Evolutionary conservation across 2,113 vertebrate species (phyloP), one percentile per base, ranked within the genome.

Genomic region (Catharus minimus): DNA sequence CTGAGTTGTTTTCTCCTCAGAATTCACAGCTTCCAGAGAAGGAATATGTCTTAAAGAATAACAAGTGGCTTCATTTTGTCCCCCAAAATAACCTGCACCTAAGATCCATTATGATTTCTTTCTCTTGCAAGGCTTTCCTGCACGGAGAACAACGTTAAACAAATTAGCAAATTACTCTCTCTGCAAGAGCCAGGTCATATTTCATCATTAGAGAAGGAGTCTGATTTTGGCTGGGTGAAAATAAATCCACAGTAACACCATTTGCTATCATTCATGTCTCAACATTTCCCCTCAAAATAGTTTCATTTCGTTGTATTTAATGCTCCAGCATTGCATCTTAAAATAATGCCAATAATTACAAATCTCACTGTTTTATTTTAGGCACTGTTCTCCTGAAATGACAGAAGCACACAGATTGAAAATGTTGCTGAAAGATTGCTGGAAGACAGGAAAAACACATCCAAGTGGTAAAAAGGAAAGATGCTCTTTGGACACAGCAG

Each of bases 141-240:
- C 78, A 49, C 43, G 80, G 84, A 86, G 62, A 95, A 58, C 75
- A 55, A 72, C 1, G 10, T 90, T 96, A 95, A 96, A 94, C 95
- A 95, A 96, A 93, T 92, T 89, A 96, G 90, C 69, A 91, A 85
- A 96, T 86, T 82, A 90, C 72, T 91, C 87, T 81, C 78, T 80
- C 93, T 93, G 86, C 66, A 82, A 82, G 82, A 95, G 82, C 84
- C 74, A 49, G 91, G 90, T 94, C 88, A 23, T 96, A 94, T 95
- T 95, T 97, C 78, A 92, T 67, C 78, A 89, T 94, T 94, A 93
- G 83, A 93, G 64, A 73, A 83, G 19, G 30, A 93, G 64, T 8
- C 89, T 85, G 73, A 77, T 80, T 94, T 94, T 92, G 56, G 60
- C 75, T 90, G 77, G 44, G 69, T 93, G 92, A 94, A 96, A 94